Conservation (phyloP, 2,888 invertebrate species). For the Chrysodeixis includens region DNA sequence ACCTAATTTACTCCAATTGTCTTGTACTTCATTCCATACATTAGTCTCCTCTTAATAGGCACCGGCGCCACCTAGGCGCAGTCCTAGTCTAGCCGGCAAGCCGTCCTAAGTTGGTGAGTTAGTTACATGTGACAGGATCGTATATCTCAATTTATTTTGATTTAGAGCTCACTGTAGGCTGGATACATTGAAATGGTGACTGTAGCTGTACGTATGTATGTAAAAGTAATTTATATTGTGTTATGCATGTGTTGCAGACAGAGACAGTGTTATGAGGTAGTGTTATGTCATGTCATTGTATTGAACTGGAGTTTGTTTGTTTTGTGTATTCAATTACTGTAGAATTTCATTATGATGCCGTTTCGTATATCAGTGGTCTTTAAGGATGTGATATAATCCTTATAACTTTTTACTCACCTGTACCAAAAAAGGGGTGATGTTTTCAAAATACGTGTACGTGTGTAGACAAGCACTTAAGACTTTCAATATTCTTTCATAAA, state of each 20-base stretch:
- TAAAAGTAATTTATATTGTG: conserved; percentile 26
- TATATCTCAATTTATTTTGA: conserved; percentile 68
- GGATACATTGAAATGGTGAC: conserved; percentile 54
- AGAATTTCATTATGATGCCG: no score
- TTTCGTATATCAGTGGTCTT: no score
- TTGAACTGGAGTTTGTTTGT: not conserved
- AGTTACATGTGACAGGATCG: conserved; percentile 59
- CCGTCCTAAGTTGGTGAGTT: conserved; percentile 58
- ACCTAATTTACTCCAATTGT: not conserved
- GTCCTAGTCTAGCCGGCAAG: conserved; percentile 35
- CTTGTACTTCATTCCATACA: not conserved
- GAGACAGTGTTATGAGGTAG: not conserved
- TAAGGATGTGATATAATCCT: no score
- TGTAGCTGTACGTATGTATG: conserved; percentile 20
- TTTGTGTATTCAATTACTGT: not conserved
- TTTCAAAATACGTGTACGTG: no score
- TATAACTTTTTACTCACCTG: no score
- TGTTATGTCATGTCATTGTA: not conserved
- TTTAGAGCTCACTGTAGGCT: conserved; percentile 56
- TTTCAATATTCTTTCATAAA: no score
- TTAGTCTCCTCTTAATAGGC: not conserved
- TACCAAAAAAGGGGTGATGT: no score
- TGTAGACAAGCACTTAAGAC: no score
- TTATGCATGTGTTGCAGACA: not conserved
- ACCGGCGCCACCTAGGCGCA: not conserved